Base-by-base conservation (phyloP, 2,113 vertebrate species). In the Eurystomus gularis region DNA sequence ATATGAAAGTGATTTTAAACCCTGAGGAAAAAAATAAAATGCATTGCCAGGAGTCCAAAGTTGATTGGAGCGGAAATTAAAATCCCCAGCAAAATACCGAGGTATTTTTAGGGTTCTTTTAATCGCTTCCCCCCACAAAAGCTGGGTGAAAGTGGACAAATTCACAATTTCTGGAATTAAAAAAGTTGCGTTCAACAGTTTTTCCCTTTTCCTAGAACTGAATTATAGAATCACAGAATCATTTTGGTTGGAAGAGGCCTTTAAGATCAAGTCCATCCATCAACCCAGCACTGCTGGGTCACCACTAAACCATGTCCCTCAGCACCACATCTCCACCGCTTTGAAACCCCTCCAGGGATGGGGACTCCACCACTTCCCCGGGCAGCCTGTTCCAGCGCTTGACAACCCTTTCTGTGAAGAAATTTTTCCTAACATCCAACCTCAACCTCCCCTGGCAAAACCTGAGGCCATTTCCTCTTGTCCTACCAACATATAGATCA, bases 51-150 rank as follows among this genome's bases (percentile, higher is more conserved):
- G 49, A 57, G 44, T 48, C 58, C 39, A 24, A 13, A 57, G 42
- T 4, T 33, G 65, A 76, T 57, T 82, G 85, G 39, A 87, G 33
- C 24, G 33, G 85, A 60, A 86, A 83, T 61, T 37, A 70, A 96
- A 92, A 91, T 82, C 29, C 42, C 17, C 49, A 79, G 65, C 24
- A 86, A 94, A 89, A 84, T 72, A 64, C 3, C 11, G 52, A 28
- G 21, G 2, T 44, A n/a, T 33, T 6, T 23, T 37, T 37, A 29
- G 52, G 10, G 24, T 51, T 68, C 24, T 60, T 70, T 64, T 60
- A 76, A n/a, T 75, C 0, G 0, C 57, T n/a, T 7, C 5, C 8
- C 3, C 20, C 7, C 18, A 12, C 5, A 52, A 60, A 71, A 51
- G 2, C 3, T 66, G 24, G 7, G 5, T 78, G 26, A 46, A 92